These are phyloP conservation scores for Paramuricea clavata DNA, from an alignment of 92 coral and sea anemone genomes.

Conservation along the genomic window DNA sequence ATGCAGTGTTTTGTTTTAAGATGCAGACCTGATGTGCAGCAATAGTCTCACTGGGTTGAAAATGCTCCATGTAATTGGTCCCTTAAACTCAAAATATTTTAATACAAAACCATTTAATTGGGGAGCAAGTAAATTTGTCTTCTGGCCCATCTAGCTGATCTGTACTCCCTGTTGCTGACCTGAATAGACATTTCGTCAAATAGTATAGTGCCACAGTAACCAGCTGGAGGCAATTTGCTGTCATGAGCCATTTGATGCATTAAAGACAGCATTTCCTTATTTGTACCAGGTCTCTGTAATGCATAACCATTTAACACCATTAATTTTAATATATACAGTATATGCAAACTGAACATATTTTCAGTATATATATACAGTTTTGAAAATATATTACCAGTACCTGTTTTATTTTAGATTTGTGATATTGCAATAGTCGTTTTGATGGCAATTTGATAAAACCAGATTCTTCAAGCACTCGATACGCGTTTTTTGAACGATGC, in stretches of 20 bases:
- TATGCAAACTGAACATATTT: not conserved
- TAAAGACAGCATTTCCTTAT: slow-evolving; percentile 38
- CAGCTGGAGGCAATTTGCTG: slow-evolving; percentile 45
- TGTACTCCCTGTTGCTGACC: slow-evolving; percentile 9
- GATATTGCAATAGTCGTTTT: slow-evolving; percentile 19
- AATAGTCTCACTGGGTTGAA: too few species aligned
- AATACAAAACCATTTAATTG: too few species aligned
- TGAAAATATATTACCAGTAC: not conserved
- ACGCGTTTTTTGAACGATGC: slow-evolving; percentile 34
- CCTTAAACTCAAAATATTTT: too few species aligned
- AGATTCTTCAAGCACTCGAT: slow-evolving; percentile 26
- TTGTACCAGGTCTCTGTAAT: slow-evolving; percentile 55
- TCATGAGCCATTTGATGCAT: slow-evolving; percentile 42
- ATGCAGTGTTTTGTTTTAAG: too few species aligned
- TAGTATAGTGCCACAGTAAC: slow-evolving; percentile 54
- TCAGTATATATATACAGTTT: not conserved
- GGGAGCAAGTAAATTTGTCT: too few species aligned
- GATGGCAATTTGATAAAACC: slow-evolving; percentile 42
- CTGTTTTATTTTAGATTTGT: slow-evolving; percentile 55
- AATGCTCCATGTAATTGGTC: too few species aligned
- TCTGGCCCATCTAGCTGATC: too few species aligned
- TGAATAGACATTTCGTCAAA: slow-evolving; percentile 73
- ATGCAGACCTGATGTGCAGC: too few species aligned
- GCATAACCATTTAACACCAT: not conserved
- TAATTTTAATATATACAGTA: not conserved